Base-by-base conservation (phyloP, 2,888 invertebrate species). In the Campaea margaritaria region DNA sequence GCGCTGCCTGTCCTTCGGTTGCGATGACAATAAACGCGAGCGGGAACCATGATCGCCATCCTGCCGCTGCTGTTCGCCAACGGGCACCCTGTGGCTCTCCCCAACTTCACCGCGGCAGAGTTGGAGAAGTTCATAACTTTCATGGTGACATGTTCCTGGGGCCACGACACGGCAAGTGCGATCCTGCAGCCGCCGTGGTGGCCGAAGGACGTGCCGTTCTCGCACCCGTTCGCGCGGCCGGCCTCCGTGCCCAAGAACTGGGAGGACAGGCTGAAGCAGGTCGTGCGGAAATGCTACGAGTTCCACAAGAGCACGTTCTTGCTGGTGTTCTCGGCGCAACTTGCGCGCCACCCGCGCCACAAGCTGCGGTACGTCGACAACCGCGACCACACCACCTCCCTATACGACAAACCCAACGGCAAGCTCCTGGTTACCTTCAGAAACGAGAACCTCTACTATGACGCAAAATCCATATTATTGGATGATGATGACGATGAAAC, bases 131-230 rank as follows among this genome's bases (percentile, higher is more conserved):
- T 96, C 81, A 94, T 96, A 76, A 94, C 95, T 65, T 96, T 96
- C 80, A 95, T 96, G 95, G 95, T 96, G 69, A 95, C 95, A 79
- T 96, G 95, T 89, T 96, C 96, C 46, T 93, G 95, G 88, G 95
- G 95, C 48, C 94, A 95, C 75, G 93, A 94, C 70, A 93, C 93
- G 15, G 92, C 87, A 34, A 92, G 91, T 73, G 87, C 89, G 36
- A 94, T 94, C 56, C 89, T 91, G 60, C 93, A 94, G 78, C 95
- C 95, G 15, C 94, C 94, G 64, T 96, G 95, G 95, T 96, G 95
- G 95, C 95, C 96, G 9, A 89, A 91, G 71, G 94, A 95, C 81
- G 93, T 95, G 3, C 88, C 89, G 49, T 96, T 95, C 81, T 91
- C 93, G 42, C 94, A 94, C 79, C 96, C 96, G 14, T 92, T 96